Evolutionary conservation across 2,888 invertebrate genomes (phyloP).

Genomic region (Odontomyia ornata): DNA sequence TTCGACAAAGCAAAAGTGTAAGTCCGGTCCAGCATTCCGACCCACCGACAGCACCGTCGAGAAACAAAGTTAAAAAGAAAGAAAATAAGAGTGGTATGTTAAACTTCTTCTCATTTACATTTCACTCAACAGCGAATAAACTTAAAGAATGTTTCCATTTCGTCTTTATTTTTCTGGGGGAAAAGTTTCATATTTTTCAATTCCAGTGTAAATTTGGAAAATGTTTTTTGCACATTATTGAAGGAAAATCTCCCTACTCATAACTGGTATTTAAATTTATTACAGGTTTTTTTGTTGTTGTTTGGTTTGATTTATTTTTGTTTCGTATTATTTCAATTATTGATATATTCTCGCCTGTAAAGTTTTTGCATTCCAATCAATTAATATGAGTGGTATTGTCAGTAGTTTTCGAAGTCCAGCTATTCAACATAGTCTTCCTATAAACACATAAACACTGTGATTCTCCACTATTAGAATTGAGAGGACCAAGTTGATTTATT

Average conservation of each 20-base stretch:
- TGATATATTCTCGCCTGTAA: no score
- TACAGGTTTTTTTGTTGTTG: not conserved
- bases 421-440: no score
- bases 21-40: no score
- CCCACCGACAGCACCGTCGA: no score
- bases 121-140: not conserved
- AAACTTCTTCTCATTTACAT: not conserved
- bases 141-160: not conserved
- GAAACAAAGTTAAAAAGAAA: not conserved
- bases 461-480: no score
- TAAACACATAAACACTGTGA: no score
- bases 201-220: constrained; percentile 33
- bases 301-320: not conserved
- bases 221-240: constrained; percentile 28
- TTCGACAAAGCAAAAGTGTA: no score
- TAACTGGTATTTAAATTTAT: constrained; percentile 11
- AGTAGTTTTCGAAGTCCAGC: no score
- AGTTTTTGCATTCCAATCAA: no score
- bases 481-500: no score
- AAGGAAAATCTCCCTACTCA: constrained; percentile 15
- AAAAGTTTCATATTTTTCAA: constrained; percentile 32
- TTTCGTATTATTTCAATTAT: not conserved
- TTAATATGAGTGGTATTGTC: no score
- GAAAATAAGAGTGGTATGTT: not conserved
- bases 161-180: not conserved